phyloP scores from a whole-genome alignment of 2,888 invertebrate genomes.

The Diarsia dahlii region DNA sequence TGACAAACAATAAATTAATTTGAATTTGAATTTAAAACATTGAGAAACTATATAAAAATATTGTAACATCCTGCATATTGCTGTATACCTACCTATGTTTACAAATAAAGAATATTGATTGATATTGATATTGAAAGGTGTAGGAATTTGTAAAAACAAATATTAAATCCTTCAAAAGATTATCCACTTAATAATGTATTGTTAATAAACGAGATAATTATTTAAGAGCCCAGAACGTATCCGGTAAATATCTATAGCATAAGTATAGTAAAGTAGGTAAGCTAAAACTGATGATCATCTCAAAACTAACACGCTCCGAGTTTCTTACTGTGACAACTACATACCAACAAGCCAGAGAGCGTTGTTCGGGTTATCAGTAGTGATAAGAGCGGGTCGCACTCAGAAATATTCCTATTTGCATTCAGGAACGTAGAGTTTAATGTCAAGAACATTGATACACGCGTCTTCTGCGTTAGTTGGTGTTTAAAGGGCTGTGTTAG shows the following conservation, averaged over 20 bases:
- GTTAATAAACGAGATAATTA: not conserved
- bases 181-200: no score
- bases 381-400: conserved; percentile 48
- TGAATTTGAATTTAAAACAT: no score
- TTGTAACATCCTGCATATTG: no score
- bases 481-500: not conserved
- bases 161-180: no score
- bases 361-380: conserved; percentile 58
- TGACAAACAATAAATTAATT: no score
- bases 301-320: conserved; percentile 1
- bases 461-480: conserved; percentile 5
- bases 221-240: no score
- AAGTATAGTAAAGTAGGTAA: not conserved
- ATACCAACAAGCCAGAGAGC: conserved; percentile 37
- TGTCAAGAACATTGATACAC: conserved; percentile 50
- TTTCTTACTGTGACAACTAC: conserved; percentile 34
- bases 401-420: conserved; percentile 64
- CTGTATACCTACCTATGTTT: no score
- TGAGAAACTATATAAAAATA: no score
- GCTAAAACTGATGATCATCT: conserved; percentile 10
- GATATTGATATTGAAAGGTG: no score
- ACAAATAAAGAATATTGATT: no score
- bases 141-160: no score
- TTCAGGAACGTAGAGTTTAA: conserved; percentile 32
- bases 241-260: not conserved